Percentiles rank a stretch among this genome's conserved stretches.
These are phyloP conservation scores for Toxotes jaculatrix DNA, from an alignment of 2,113 vertebrate genomes.

Conservation along the genomic window DNA sequence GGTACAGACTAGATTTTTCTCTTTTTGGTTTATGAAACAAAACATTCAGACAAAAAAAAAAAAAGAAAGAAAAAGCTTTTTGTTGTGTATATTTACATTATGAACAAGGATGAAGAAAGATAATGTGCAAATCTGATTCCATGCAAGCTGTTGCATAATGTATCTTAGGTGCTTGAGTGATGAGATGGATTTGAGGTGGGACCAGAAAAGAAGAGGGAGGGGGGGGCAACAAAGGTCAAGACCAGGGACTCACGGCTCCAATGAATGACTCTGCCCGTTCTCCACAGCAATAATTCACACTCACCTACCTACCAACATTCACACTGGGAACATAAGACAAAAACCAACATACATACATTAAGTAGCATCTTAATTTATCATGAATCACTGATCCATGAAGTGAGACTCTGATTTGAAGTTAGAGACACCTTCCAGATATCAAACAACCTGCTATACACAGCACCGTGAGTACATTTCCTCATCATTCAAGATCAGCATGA, in stretches of 20 bases:
- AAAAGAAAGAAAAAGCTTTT: constrained; percentile 38
- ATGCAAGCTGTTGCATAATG: constrained; percentile 77
- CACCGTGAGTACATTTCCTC: constrained; percentile 9
- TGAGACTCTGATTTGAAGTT: constrained; percentile 1
- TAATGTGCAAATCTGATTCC: constrained; percentile 79
- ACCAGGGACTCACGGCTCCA: constrained; percentile 28
- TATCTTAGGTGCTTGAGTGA: constrained; percentile 53
- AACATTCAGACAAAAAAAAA: constrained; percentile 34
- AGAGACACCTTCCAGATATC: not conserved
- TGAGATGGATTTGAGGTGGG: constrained; percentile 5
- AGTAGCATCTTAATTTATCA: constrained; percentile 31
- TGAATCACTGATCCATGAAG: not conserved
- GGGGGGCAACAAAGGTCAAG: not conserved
- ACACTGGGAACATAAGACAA: constrained; percentile 22
- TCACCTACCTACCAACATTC: not conserved
- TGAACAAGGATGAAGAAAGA: constrained; percentile 64
- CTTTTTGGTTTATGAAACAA: constrained; percentile 75
- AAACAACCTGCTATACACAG: not conserved
- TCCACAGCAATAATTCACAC: constrained; percentile 11
- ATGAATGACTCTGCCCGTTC: constrained; percentile 6
- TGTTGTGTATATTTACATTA: constrained; percentile 64
- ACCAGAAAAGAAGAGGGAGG: too few species aligned
- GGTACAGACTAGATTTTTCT: constrained; percentile 20
- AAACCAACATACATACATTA: constrained; percentile 12
- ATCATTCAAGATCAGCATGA: constrained; percentile 14